Evolutionary conservation across 92 coral and sea anemone genomes (phyloP), one percentile per base, ranked within the genome.

Genomic region (Phenganax subtilis): DNA sequence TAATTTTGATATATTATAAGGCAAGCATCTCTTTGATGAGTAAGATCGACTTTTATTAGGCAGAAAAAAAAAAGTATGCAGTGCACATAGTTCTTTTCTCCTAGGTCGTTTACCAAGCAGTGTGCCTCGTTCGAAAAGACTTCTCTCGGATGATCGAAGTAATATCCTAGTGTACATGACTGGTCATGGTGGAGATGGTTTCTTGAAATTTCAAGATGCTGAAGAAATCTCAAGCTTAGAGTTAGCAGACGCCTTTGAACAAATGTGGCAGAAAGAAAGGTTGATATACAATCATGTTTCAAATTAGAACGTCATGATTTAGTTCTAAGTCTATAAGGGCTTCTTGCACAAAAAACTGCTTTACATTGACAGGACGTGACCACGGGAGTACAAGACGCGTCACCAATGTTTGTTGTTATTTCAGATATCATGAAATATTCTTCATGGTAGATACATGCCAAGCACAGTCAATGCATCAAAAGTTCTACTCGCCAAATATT

Each of bases 241-340:
- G 77, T 83, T 96, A 66, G 99, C 93, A 9, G 99, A 96, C 85
- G 99, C 99, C 53, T 96, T 96, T 89, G 97, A 96, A 76, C 99
- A 96, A 85, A 96, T 96, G 99, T 96, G 99, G 99, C 99, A 96
- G 79, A 96, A 96, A 65, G 68, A 90, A 85, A 86, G 98, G 98
- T 93, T 30, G 2, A 37, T 37, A 37, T 37, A 37, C 47, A 37
- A 37, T 37, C 47, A 37, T 2, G 37, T 28, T 20, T 75, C 27
- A 75, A 47, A 44, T 12, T 31, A 52, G 78, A 54, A 55, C 25
- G 25, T 20, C 8, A 75, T 16, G 10, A 29, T 75, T 14, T 6
- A 6, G 59, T 8, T 27, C 15, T 44, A 51, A 20, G 65, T 12
- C 25, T 12, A 12, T 7, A 14, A 1, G 25, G 25, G 16, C 15